Conservation (phyloP, 2,888 invertebrate species). For the Octodonta nipae region DNA sequence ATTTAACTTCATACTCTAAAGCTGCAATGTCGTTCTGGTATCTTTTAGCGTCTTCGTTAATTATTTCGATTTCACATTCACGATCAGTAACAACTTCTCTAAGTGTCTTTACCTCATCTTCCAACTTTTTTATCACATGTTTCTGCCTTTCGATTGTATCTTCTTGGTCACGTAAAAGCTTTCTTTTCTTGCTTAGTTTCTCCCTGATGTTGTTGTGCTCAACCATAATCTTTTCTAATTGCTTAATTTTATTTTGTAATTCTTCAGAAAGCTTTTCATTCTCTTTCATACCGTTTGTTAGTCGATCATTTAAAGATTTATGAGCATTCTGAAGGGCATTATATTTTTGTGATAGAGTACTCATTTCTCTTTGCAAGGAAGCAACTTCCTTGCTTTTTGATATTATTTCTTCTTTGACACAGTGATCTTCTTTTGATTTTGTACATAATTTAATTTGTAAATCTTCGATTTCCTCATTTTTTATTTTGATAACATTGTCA, state of each 20-base stretch:
- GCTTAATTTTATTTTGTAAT: slow-evolving; percentile 9
- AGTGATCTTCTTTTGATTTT: slow-evolving; percentile 4
- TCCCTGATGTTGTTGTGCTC: slow-evolving; percentile 14
- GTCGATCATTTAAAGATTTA: slow-evolving; percentile 9
- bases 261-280: slow-evolving; percentile 11
- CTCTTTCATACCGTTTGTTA: slow-evolving; percentile 9
- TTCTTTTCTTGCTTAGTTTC: slow-evolving; percentile 23
- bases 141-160: slow-evolving; percentile 12
- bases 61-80: slow-evolving; percentile 43
- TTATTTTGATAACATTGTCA: slow-evolving; percentile 42
- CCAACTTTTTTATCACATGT: slow-evolving; percentile 20
- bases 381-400: slow-evolving; percentile 40
- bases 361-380: slow-evolving; percentile 33
- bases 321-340: slow-evolving; percentile 3
- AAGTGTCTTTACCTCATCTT: slow-evolving; percentile 21
- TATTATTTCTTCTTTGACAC: slow-evolving; percentile 23
- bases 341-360: slow-evolving; percentile 5
- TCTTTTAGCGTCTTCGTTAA: slow-evolving; percentile 38
- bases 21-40: slow-evolving; percentile 41
- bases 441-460: slow-evolving; percentile 35
- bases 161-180: slow-evolving; percentile 14
- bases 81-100: slow-evolving; percentile 29
- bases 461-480: slow-evolving; percentile 39
- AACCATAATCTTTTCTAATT: slow-evolving; percentile 13
- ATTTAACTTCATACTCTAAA: slow-evolving; percentile 35